Percentiles rank a stretch among this genome's conserved stretches.
Evolutionary conservation across 2,113 vertebrate species (phyloP).

Genomic region (Ovis canadensis): DNA sequence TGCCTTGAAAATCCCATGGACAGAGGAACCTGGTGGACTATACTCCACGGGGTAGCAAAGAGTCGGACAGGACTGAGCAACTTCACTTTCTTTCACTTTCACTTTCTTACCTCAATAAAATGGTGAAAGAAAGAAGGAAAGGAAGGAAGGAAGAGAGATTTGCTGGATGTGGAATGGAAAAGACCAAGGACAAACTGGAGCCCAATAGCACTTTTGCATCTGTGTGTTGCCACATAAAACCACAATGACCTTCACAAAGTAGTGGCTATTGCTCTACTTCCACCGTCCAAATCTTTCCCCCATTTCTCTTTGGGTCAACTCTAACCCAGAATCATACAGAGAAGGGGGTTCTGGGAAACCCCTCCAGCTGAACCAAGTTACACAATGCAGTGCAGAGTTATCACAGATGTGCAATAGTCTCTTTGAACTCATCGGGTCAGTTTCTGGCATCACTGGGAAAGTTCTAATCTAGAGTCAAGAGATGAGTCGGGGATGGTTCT

Average conservation of each 20-base stretch:
- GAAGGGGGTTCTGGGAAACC: not conserved
- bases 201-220: not conserved
- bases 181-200: not conserved
- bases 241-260: not conserved
- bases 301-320: not conserved
- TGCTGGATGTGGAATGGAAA: not conserved
- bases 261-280: not conserved
- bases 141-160: no score
- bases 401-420: rapidly evolving
- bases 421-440: not conserved
- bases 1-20: no score
- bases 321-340: not conserved
- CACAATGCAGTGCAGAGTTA: not conserved
- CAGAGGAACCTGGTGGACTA: no score
- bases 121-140: not conserved
- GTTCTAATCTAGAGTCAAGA: not conserved
- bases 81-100: no score
- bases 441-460: not conserved
- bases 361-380: not conserved
- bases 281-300: not conserved
- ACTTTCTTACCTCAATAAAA: not conserved
- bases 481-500: not conserved
- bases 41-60: no score
- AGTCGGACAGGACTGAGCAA: no score
- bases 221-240: not conserved